phyloP scores from a whole-genome alignment of 2,888 invertebrate species.

The Lepeophtheirus nordmannii region DNA sequence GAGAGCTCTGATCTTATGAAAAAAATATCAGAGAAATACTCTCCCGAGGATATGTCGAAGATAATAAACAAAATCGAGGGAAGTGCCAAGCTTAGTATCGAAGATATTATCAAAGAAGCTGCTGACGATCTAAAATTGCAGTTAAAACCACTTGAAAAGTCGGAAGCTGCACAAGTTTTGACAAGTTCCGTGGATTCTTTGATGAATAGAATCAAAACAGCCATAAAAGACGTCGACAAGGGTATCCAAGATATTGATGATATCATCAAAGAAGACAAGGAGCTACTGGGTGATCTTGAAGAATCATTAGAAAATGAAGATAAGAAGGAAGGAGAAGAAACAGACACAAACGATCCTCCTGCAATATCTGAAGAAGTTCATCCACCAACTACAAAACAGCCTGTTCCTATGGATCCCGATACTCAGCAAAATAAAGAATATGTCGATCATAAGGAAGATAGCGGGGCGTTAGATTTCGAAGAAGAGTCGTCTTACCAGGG shows the following conservation, averaged over 20 bases:
- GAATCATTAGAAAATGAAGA: background rate
- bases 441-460: no score
- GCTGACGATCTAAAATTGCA: slow-evolving; percentile 6
- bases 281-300: background rate
- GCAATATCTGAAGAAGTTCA: no score
- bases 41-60: no score
- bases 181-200: background rate
- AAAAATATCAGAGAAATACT: no score
- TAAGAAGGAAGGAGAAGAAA: background rate
- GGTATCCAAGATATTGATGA: background rate
- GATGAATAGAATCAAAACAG: slow-evolving; percentile 1
- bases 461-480: no score
- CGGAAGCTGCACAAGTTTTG: background rate
- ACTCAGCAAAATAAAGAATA: no score
- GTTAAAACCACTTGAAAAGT: background rate
- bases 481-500: no score
- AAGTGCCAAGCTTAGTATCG: background rate
- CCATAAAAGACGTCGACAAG: background rate
- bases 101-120: slow-evolving; percentile 11
- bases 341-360: no score
- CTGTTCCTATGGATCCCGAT: no score
- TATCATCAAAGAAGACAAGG: background rate
- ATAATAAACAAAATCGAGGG: no score
- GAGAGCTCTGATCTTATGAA: no score
- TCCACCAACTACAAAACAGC: no score